Evolutionary conservation across 2,797 vertebrate genomes (phyloP).

Genomic region (Macrochelys suwanniensis): DNA sequence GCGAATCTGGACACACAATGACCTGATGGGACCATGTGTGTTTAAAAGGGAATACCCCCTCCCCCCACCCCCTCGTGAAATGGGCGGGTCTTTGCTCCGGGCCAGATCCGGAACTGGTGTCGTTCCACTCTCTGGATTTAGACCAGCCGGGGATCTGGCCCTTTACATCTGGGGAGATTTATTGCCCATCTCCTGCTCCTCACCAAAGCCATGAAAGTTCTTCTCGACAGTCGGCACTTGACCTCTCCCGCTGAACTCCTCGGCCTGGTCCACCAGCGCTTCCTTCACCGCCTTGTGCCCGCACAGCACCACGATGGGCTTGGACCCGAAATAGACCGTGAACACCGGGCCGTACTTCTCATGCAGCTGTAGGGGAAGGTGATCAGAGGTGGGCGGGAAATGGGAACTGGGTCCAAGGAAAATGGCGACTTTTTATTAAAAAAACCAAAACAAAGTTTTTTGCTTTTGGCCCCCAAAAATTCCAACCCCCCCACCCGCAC

Average conservation of each 20-base stretch:
- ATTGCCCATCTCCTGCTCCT: neutral
- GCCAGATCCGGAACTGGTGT: no score
- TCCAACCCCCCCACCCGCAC: neutral
- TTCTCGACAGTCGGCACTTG: slow-evolving; percentile 30
- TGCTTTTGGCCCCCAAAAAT: neutral
- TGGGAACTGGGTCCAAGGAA: neutral
- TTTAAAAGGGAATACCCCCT: no score
- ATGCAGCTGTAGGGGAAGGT: slow-evolving; percentile 75
- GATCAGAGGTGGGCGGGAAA: neutral
- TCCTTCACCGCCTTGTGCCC: slow-evolving; percentile 82
- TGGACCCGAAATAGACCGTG: slow-evolving; percentile 81
- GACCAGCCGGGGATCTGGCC: neutral
- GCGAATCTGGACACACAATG: neutral
- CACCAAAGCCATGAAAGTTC: slow-evolving; percentile 66
- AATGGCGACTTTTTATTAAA: neutral
- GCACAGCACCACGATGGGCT: slow-evolving; percentile 78
- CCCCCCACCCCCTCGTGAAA: no score
- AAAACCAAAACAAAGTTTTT: no score
- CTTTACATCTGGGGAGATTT: neutral
- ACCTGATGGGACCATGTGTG: neutral
- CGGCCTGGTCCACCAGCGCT: slow-evolving; percentile 83
- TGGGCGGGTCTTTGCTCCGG: neutral
- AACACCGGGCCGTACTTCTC: slow-evolving; percentile 84
- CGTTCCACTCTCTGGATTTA: neutral
- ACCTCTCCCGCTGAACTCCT: slow-evolving; percentile 81